Conservation (phyloP, 2,888 invertebrate genomes). For the Lacanobia oleracea region DNA sequence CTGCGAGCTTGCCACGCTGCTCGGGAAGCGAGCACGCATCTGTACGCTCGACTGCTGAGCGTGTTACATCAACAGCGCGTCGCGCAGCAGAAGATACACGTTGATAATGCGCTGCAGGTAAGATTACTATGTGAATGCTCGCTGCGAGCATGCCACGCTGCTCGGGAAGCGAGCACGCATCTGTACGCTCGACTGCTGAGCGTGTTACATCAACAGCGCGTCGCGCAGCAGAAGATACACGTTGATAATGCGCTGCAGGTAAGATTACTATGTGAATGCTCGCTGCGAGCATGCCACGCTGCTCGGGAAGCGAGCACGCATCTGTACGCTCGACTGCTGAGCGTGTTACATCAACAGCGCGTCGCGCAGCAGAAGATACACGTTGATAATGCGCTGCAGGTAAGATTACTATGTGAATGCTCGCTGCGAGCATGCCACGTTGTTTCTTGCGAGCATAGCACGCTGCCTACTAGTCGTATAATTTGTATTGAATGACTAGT, state of each 20-base stretch:
- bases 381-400: slow-evolving; percentile 86
- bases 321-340: slow-evolving; percentile 70
- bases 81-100: slow-evolving; percentile 76
- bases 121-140: too few species aligned
- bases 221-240: slow-evolving; percentile 74
- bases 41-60: slow-evolving; percentile 70
- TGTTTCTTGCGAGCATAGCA: too few species aligned
- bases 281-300: too few species aligned
- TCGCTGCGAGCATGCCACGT: too few species aligned
- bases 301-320: slow-evolving; percentile 66
- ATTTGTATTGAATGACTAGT: too few species aligned
- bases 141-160: slow-evolving; percentile 75
- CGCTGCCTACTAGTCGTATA: too few species aligned
- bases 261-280: background rate
- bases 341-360: slow-evolving; percentile 74
- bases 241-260: slow-evolving; percentile 87
- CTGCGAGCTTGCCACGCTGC: slow-evolving; percentile 74
- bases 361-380: slow-evolving; percentile 74
- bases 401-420: slow-evolving; percentile 49
- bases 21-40: slow-evolving; percentile 66
- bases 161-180: slow-evolving; percentile 66
- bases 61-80: slow-evolving; percentile 74
- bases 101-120: slow-evolving; percentile 86
- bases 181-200: slow-evolving; percentile 70
- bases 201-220: slow-evolving; percentile 74